Evolutionary conservation across 64 coral and sea anemone genomes (phyloP).

Genomic region (Montipora sp.): DNA sequence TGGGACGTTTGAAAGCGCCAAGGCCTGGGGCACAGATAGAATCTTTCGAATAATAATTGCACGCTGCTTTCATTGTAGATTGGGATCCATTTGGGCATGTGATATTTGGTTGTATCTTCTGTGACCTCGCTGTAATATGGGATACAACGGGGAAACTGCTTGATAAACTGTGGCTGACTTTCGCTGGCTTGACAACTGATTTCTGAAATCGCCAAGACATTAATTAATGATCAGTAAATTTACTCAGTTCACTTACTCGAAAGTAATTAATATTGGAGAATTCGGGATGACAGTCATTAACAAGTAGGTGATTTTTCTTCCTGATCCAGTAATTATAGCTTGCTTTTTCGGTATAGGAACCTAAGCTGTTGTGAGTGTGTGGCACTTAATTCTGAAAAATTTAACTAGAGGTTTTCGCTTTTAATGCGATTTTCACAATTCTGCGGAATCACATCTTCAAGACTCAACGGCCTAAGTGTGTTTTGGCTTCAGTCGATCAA

Average conservation of each 20-base stretch:
- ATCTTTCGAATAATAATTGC: conserved; percentile 26
- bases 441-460: too few relatives aligned
- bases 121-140: conserved; percentile 13
- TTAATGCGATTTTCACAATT: too few relatives aligned
- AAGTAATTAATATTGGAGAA: too few relatives aligned
- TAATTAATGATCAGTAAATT: background rate
- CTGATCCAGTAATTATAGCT: too few relatives aligned
- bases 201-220: background rate
- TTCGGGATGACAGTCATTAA: too few relatives aligned
- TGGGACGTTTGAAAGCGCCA: conserved; percentile 73
- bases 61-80: conserved; percentile 11
- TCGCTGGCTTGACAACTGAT: background rate
- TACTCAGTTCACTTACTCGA: background rate
- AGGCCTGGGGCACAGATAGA: conserved; percentile 59
- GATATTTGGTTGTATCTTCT: conserved; percentile 61
- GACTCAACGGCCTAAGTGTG: too few relatives aligned
- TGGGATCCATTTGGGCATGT: conserved; percentile 64
- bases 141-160: conserved; percentile 39
- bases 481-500: too few relatives aligned
- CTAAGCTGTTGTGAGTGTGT: too few relatives aligned
- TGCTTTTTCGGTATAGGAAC: too few relatives aligned
- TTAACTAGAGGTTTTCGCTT: too few relatives aligned
- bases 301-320: too few relatives aligned
- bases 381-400: too few relatives aligned
- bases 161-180: background rate